These are phyloP conservation scores for Athalia rosae DNA, from an alignment of 2,888 invertebrate genomes.

Conservation along the genomic window DNA sequence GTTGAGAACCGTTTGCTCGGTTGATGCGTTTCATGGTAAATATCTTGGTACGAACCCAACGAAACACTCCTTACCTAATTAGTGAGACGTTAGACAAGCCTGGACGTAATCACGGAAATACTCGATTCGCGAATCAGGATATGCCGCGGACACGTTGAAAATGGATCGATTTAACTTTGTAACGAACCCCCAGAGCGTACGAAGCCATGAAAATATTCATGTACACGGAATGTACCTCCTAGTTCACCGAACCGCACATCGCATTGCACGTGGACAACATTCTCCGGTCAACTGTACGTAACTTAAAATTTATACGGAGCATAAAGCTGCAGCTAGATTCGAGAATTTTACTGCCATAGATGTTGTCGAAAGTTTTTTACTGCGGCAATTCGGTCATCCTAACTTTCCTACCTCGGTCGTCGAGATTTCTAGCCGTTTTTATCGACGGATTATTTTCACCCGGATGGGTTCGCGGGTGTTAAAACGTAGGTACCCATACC, in stretches of 20 bases:
- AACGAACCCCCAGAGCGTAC: background rate
- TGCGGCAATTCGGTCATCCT: constrained; percentile 6
- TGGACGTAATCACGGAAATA: constrained; percentile 5
- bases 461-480: constrained; percentile 16
- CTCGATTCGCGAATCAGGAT: constrained; percentile 33
- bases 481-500: constrained; percentile 14
- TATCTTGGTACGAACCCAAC: constrained; percentile 5
- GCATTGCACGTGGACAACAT: background rate
- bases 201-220: constrained; percentile 4
- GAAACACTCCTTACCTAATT: constrained; percentile 32
- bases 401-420: constrained; percentile 19
- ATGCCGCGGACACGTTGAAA: background rate
- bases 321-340: background rate
- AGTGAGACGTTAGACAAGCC: background rate
- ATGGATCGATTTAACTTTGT: constrained; percentile 22
- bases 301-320: constrained; percentile 15
- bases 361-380: constrained; percentile 31
- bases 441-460: constrained; percentile 17
- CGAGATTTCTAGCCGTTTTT: constrained; percentile 25
- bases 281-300: background rate
- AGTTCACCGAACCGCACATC: background rate
- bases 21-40: constrained; percentile 10
- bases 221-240: background rate
- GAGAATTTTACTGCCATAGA: constrained; percentile 21
- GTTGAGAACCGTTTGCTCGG: background rate